Percentiles rank a stretch among this genome's conserved stretches.
These are phyloP conservation scores for Chrysaora quinquecirrha DNA, from an alignment of 30 jellyfish, hydroid and myxozoan genomes.

Conservation along the genomic window DNA sequence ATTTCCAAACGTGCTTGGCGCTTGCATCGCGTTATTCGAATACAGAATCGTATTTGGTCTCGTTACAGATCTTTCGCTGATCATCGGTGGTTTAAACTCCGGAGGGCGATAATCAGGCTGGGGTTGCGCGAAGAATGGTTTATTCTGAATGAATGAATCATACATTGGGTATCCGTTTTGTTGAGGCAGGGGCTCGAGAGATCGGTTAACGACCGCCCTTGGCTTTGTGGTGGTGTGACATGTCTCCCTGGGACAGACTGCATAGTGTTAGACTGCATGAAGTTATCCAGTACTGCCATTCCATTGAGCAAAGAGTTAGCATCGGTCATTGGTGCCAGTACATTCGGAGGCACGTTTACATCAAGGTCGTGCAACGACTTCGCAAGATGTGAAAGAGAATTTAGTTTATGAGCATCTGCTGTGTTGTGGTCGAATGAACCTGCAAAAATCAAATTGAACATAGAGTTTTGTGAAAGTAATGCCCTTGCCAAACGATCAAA, in stretches of 20 bases:
- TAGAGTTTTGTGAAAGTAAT: too few relatives aligned
- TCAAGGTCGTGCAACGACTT: conserved; percentile 58
- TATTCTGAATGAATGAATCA: conserved; percentile 56
- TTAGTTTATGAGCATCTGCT: conserved; percentile 25
- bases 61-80: conserved; percentile 7
- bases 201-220: conserved; percentile 63
- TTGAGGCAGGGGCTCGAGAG: conserved; percentile 41
- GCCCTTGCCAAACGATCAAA: too few relatives aligned
- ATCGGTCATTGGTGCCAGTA: conserved; percentile 64
- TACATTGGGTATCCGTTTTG: conserved; percentile 46
- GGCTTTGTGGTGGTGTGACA: conserved; percentile 58
- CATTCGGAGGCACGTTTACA: conserved; percentile 68
- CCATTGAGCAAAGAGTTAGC: conserved; percentile 50
- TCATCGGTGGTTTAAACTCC: conserved; percentile 43
- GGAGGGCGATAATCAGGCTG: conserved; percentile 13
- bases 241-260: conserved; percentile 4
- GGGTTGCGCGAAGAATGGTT: conserved; percentile 43
- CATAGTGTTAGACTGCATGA: conserved; percentile 32
- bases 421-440: conserved; percentile 44
- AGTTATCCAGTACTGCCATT: conserved; percentile 30
- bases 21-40: conserved; percentile 26
- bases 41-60: conserved; percentile 33
- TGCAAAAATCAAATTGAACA: too few relatives aligned
- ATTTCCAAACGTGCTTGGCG: conserved; percentile 34
- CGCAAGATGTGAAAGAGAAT: conserved; percentile 59